Evolutionary conservation across 2,888 invertebrate genomes (phyloP), one percentile per base, ranked within the genome.

Genomic region (Agelastica alni): DNA sequence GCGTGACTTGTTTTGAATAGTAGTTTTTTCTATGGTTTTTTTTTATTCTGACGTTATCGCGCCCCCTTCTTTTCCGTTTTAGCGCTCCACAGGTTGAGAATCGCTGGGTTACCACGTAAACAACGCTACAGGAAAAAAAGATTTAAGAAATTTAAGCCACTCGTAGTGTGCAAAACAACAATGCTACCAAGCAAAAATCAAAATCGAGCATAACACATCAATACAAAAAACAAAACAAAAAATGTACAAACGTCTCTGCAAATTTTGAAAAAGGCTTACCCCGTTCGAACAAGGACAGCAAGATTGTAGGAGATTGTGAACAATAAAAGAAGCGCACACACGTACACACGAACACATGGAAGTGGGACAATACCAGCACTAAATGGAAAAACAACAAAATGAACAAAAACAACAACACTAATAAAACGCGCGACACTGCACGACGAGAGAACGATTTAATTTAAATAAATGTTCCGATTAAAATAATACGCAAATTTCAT

Each of bases 311-410:
- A 70, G 55, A 60, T 60, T 67, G 61, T 68, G 67, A 60, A 71
- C 65, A 49, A 71, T 49, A 61, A 65, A 70, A 55, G 68, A 68
- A 51, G 67, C 68, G 59, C 68, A 70, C 26, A 66, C 57, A 52
- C 69, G 66, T 44, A 67, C 61, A 63, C 69, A 71, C 60, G 68
- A 64, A 62, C 66, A 69, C 69, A 70, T 69, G 53, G 64, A 61
- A 51, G 57, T 55, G 56, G 60, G 60, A 59, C 58, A 62, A 57
- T 60, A 59, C 57, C 60, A 56, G 56, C 39, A 59, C 48, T 56
- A 60, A n/a, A n/a, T 22, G 51, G 51, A 57, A 51, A 56, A 36
- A 58, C 54, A 52, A 53, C n/a, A n/a, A n/a, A n/a, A n/a, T n/a
- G n/a, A n/a, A n/a, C n/a, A n/a, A 56, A 55, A 59, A 31, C 49